Conservation (phyloP, 1,140 invertebrate genomes). For the Oscheius sp. region DNA sequence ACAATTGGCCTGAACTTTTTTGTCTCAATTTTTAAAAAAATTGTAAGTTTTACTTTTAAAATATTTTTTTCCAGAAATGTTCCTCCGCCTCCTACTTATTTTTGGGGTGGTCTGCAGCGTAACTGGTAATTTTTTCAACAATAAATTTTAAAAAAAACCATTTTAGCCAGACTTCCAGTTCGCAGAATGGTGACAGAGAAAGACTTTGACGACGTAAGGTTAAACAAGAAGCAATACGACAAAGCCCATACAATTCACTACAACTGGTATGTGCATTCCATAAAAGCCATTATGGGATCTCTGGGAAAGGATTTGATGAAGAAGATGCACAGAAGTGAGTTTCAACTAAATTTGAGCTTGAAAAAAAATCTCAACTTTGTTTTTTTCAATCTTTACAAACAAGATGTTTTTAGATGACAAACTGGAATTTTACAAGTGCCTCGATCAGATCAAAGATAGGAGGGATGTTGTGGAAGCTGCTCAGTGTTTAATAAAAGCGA, state of each 20-base stretch:
- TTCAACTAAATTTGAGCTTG: too few species aligned
- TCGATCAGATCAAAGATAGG: conserved; percentile 42
- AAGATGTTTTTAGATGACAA: conserved; percentile 7
- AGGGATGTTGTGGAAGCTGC: conserved; percentile 37
- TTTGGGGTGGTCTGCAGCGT: neutral
- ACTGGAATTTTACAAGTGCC: conserved; percentile 23
- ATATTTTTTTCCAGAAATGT: neutral
- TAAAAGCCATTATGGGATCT: conserved; percentile 24
- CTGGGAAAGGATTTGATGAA: conserved; percentile 19
- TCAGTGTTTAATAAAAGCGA: conserved; percentile 41
- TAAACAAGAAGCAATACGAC: conserved; percentile 17
- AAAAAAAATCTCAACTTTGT: too few species aligned
- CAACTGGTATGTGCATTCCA: conserved; percentile 20
- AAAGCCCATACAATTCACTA: conserved; percentile 7
- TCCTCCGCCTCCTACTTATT: neutral
- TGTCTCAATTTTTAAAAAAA: too few species aligned
- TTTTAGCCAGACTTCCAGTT: neutral
- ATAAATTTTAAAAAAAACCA: neutral
- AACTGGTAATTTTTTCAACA: neutral
- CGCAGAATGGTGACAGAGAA: neutral
- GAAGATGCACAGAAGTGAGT: conserved; percentile 18
- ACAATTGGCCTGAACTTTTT: neutral
- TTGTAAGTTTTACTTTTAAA: too few species aligned
- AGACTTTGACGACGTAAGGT: conserved; percentile 18
- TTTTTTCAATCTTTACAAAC: neutral